Base-by-base conservation (phyloP, 2,113 vertebrate species). In the Channa argus region DNA sequence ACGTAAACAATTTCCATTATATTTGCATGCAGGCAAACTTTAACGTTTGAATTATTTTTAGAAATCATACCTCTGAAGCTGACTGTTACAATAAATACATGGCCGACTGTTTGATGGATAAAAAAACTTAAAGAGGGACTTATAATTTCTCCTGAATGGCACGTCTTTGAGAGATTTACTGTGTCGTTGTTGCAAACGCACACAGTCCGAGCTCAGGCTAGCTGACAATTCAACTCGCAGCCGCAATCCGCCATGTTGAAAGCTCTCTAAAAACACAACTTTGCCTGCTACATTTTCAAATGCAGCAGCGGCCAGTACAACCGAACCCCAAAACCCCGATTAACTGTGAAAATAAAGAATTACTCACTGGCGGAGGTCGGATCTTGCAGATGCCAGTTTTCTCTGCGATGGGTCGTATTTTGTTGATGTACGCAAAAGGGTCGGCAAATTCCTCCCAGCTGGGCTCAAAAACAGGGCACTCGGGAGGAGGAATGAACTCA, bases 311-410 rank as follows among this genome's bases (percentile, higher is more conserved):
- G 15, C 15, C 39, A 38, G 8, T 34, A 37, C 49, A 8, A 24
- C 24, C 8, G 3, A 45, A 52, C n/a, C 34, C 37, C 5, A 12
- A 15, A 38, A 10, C 1, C 5, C 4, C 1, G 36, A 49, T 5
- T 8, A 9, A 6, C 1, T 5, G 36, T 4, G 0, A 50, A 6
- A 39, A 39, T 24, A 3, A 46, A 52, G 1, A 33, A 36, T 77
- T 70, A 95, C 96, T 96, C 93, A 99, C 97, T 92, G 94, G 96
- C 37, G 97, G 97, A 77, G 97, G 97, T 83, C 97, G 95, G 92
- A 99, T 91, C 91, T 98, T 99, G 81, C 97, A 98, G 92, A 99
- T 98, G 81, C 97, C 97, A n/a, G 96, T 97, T 94, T 96, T 97
- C 91, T 99, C 97, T 71, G 97, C 97, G 74, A 99, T 98, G 79